These are phyloP conservation scores for Lophura swinhoii DNA, from an alignment of 2,797 vertebrate genomes.

Conservation along the genomic window DNA sequence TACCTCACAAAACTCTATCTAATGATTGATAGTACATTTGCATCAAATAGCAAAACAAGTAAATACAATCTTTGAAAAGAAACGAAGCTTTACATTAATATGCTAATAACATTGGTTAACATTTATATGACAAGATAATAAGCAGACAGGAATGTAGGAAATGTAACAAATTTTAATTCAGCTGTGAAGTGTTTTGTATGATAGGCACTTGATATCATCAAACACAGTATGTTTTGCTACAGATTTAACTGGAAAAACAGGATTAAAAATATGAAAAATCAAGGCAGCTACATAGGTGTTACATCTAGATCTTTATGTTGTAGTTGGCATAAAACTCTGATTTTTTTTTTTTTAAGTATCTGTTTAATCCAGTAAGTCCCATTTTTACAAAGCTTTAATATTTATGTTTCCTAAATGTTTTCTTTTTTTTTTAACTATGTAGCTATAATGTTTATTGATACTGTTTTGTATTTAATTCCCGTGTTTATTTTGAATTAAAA, in stretches of 20 bases:
- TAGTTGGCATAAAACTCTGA: neutral
- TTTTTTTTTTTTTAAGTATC: neutral
- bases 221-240: neutral
- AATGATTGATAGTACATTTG: neutral
- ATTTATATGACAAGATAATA: neutral
- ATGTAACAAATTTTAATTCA: neutral
- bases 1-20: neutral
- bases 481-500: slow-evolving; percentile 64
- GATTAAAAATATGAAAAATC: slow-evolving; percentile 3
- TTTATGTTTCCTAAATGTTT: neutral
- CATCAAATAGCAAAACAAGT: neutral
- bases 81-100: neutral
- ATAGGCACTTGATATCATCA: neutral
- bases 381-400: neutral
- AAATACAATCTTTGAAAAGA: neutral
- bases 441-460: neutral
- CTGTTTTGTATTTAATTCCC: slow-evolving; percentile 20
- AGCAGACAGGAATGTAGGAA: neutral
- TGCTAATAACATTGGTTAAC: neutral
- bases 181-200: neutral
- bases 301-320: neutral
- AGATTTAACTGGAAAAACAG: slow-evolving; percentile 37
- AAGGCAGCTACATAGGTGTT: neutral
- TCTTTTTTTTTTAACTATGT: slow-evolving; percentile 4
- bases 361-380: neutral